Evolutionary conservation across 1,140 invertebrate species (phyloP).

Genomic region (Habropoda laboriosa): DNA sequence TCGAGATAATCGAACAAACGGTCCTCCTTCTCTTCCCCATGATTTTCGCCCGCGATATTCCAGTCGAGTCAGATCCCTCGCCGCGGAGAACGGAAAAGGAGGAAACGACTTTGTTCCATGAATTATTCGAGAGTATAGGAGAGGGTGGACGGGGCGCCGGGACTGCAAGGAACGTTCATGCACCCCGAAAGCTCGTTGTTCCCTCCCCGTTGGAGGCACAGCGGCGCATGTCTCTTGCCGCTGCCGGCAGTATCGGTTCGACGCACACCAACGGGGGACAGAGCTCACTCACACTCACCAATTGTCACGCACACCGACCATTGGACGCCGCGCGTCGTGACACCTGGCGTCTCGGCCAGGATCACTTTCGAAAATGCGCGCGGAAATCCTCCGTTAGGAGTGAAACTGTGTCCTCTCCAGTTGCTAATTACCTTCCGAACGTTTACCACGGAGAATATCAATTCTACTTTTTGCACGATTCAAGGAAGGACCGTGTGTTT

Average conservation of each 20-base stretch:
- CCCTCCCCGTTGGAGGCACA: conserved; percentile 17
- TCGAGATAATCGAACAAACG: background rate
- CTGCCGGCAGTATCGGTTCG: conserved; percentile 66
- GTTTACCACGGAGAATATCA: too few relatives aligned
- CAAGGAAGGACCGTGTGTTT: too few relatives aligned
- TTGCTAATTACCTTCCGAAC: too few relatives aligned
- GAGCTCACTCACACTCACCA: conserved; percentile 50
- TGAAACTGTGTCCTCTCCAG: too few relatives aligned
- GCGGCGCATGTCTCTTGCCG: conserved; percentile 60
- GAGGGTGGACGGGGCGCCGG: conserved; percentile 31
- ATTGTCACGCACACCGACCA: conserved; percentile 39
- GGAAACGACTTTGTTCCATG: background rate
- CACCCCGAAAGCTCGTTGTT: conserved; percentile 51
- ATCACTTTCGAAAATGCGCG: conserved; percentile 54
- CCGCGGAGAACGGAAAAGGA: background rate
- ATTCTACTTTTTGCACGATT: too few relatives aligned
- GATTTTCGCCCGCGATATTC: background rate
- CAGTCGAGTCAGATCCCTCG: background rate
- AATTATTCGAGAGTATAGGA: background rate
- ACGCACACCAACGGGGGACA: conserved; percentile 54
- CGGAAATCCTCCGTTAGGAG: background rate
- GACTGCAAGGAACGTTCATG: conserved; percentile 47
- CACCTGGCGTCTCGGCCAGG: conserved; percentile 28
- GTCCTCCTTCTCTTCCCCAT: too few relatives aligned
- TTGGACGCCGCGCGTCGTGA: conserved; percentile 4